These are phyloP conservation scores for Trachurus trachurus DNA, from an alignment of 2,797 vertebrate genomes.

Conservation along the genomic window DNA sequence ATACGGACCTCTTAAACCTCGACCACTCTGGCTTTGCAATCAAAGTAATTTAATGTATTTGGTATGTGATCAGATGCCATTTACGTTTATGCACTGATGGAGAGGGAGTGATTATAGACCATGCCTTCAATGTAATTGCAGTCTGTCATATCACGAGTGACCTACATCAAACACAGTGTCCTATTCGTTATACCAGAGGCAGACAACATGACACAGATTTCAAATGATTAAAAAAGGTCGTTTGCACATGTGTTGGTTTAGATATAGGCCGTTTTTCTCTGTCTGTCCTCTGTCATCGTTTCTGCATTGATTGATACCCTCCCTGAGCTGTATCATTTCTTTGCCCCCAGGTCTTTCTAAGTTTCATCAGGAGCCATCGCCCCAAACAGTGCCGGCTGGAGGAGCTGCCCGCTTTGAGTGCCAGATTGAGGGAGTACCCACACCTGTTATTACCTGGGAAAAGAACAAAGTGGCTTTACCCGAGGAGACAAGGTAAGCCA, in stretches of 20 bases:
- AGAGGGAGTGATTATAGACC: background rate
- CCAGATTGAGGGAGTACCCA: conserved; percentile 90
- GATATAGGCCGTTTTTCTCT: background rate
- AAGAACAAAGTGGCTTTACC: conserved; percentile 88
- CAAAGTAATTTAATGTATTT: background rate
- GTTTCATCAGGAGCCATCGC: conserved; percentile 91
- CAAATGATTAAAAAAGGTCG: conserved; percentile 5
- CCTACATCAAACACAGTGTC: conserved; percentile 17
- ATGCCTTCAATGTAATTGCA: background rate
- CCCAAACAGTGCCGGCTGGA: conserved; percentile 88
- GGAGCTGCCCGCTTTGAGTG: conserved; percentile 93
- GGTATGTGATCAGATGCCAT: background rate
- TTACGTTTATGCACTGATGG: background rate
- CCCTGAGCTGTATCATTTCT: conserved; percentile 17
- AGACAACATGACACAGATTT: conserved; percentile 8
- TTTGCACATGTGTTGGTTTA: background rate
- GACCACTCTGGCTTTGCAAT: background rate
- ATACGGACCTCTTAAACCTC: background rate
- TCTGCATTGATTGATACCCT: conserved; percentile 3
- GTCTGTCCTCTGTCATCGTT: background rate
- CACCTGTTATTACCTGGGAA: conserved; percentile 93
- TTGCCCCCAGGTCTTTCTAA: conserved; percentile 85
- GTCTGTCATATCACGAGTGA: conserved; percentile 20
- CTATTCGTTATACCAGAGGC: background rate
- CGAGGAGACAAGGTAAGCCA: conserved; percentile 86